These are phyloP conservation scores for Harpagoxenus sublaevis DNA, from an alignment of 2,888 invertebrate genomes.

Conservation along the genomic window DNA sequence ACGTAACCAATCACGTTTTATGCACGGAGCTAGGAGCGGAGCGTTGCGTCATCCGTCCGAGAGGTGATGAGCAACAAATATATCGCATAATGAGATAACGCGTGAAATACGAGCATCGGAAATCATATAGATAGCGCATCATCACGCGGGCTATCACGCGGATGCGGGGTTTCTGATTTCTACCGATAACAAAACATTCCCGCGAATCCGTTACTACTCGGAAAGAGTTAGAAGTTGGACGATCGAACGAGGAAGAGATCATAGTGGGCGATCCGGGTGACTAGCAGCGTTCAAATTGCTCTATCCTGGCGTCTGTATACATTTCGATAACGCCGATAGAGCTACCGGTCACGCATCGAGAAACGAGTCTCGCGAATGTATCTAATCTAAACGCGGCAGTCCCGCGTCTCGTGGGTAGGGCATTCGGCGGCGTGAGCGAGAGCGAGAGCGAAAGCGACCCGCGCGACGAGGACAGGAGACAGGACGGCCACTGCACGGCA, in stretches of 20 bases:
- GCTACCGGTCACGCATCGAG: conserved; percentile 8
- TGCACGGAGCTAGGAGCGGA: neutral
- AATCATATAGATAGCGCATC: neutral
- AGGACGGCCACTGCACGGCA: too few species aligned
- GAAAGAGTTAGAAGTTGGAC: neutral
- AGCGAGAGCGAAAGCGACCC: conserved; percentile 44
- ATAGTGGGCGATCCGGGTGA: neutral
- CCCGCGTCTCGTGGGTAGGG: conserved; percentile 7
- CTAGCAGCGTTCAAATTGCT: neutral
- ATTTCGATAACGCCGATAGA: neutral
- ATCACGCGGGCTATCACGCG: neutral
- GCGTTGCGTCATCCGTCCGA: conserved; percentile 33
- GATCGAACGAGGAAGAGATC: neutral
- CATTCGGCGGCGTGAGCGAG: neutral
- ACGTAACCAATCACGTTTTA: neutral
- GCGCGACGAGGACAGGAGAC: conserved; percentile 41
- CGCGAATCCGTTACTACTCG: neutral
- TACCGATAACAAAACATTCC: neutral
- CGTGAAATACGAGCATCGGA: conserved; percentile 34
- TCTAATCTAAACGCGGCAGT: neutral
- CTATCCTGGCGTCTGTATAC: neutral
- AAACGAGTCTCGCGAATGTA: conserved; percentile 13
- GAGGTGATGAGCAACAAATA: conserved; percentile 23
- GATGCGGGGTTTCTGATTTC: conserved; percentile 8
- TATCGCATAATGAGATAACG: conserved; percentile 49